These are phyloP conservation scores for Tetheella fluctuosa DNA, from an alignment of 2,888 invertebrate genomes.

Conservation along the genomic window DNA sequence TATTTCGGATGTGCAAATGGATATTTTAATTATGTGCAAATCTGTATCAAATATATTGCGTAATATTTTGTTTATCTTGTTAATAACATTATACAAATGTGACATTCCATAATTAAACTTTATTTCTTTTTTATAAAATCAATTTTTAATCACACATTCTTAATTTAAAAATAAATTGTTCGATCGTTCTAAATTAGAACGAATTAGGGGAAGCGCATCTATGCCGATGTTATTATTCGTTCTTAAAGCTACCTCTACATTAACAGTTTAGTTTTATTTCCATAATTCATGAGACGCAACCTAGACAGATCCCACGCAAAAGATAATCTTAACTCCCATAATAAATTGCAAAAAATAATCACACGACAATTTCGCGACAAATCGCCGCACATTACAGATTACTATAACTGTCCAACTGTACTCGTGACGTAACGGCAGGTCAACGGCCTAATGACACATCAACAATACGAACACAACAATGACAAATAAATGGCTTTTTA, in stretches of 20 bases:
- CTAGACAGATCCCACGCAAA: background rate
- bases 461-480: conserved; percentile 1
- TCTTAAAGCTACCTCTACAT: background rate
- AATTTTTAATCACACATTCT: no score
- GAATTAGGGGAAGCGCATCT: no score
- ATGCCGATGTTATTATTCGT: background rate
- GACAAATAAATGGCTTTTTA: conserved; percentile 8
- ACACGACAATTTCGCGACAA: conserved; percentile 4
- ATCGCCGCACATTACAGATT: conserved; percentile 5
- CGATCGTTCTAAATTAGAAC: no score
- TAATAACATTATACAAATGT: background rate
- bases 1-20: background rate
- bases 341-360: conserved; percentile 2
- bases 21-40: background rate
- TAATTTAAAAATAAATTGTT: no score
- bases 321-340: background rate
- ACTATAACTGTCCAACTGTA: conserved; percentile 1
- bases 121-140: no score
- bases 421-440: conserved; percentile 3
- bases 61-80: background rate
- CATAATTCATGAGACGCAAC: background rate
- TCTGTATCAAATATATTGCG: background rate
- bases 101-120: background rate
- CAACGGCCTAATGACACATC: conserved; percentile 6
- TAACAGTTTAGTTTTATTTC: background rate